Percentiles rank a stretch among this genome's conserved stretches.
Conservation (phyloP, 2,113 vertebrate species). For the Asarcornis scutulata region DNA sequence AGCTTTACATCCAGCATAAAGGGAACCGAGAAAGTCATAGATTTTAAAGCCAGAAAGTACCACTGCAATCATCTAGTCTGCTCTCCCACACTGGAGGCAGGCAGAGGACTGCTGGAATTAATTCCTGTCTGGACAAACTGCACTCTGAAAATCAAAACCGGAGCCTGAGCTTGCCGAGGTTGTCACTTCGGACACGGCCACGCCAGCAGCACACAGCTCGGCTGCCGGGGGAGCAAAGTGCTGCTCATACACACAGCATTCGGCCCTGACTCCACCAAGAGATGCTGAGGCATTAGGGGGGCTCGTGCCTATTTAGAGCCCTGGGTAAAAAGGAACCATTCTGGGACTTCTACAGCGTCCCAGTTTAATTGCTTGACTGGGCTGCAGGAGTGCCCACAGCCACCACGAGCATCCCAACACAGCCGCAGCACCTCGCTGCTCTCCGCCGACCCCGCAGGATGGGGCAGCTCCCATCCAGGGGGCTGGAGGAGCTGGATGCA, state of each 20-base stretch:
- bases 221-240: too few species aligned
- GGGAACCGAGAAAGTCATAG: neutral
- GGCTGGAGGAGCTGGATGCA: neutral
- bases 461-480: accelerated
- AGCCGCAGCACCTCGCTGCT: accelerated
- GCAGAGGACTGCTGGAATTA: neutral
- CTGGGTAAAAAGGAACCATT: too few species aligned
- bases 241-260: too few species aligned
- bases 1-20: neutral
- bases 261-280: too few species aligned
- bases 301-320: too few species aligned
- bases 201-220: too few species aligned
- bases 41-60: neutral
- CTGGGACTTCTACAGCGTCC: accelerated
- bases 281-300: too few species aligned
- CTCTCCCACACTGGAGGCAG: neutral
- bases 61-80: accelerated
- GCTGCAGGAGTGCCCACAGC: neutral
- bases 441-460: accelerated
- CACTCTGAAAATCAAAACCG: neutral
- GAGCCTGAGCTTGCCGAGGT: neutral
- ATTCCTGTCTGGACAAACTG: neutral
- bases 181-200: too few species aligned
- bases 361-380: accelerated
- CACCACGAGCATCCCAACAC: accelerated